Evolutionary conservation across 2,888 invertebrate species (phyloP), one percentile per base, ranked within the genome.

Genomic region (Pandemis corylana): DNA sequence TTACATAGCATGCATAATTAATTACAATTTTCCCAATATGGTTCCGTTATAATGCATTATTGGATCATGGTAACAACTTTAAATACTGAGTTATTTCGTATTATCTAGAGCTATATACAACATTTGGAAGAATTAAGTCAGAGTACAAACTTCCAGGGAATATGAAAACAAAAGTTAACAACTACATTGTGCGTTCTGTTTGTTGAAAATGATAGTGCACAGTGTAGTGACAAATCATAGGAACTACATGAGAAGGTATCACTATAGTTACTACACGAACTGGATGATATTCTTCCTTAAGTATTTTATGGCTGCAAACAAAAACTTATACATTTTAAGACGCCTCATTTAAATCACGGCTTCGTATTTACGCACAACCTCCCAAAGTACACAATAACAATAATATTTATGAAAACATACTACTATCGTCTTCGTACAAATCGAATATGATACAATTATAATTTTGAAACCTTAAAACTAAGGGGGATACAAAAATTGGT

Each of bases 401-500:
- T 41, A 42, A 63, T 46, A 63, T 63, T 28, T 42, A 46, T 46
- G 28, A 44, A 68, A 78, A 80, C 80, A 78, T 82, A 80, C 78
- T 79, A 79, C 81, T 65, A 71, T 76, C 81, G 78, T 78, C 76
- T 79, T 83, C 80, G 80, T 82, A 82, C 84, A 81, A 82, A 85
- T 86, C 82, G 83, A 87, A 87, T 90, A 92, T 88, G 84, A 87
- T 91, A 93, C 90, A 91, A 89, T 90, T 84, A 91, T 88, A 91
- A 93, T 93, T 93, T 93, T 86, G 91, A 91, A 93, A 90, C 81
- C 93, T 93, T 93, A 93, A 76, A 85, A 78, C 89, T 90, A 91
- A 84, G 85, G 87, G 87, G 90, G 91, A 93, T 93, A 93, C 89
- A 93, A 93, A 87, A 93, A 91, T 90, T 91, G 91, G 88, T 89